Evolutionary conservation across 2,888 invertebrate species (phyloP).

Genomic region (Acheta domesticus): DNA sequence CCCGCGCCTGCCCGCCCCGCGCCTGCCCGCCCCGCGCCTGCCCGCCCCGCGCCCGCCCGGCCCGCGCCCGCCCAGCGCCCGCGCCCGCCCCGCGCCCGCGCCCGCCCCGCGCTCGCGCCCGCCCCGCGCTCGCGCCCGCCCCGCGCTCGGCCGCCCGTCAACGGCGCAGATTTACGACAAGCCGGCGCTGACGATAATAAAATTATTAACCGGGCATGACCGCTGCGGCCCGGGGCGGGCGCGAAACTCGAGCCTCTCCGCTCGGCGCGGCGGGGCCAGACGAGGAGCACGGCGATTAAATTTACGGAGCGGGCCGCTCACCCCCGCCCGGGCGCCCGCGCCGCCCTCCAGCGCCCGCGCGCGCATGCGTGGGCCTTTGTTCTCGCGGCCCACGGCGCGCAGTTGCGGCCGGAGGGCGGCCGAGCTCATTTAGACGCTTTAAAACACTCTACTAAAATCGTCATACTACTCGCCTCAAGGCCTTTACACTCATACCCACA

Average conservation of each 20-base stretch:
- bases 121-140: neutral
- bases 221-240: neutral
- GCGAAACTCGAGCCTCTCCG: neutral
- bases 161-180: neutral
- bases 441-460: too few species aligned
- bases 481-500: too few species aligned
- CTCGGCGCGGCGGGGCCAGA: neutral
- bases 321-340: too few species aligned
- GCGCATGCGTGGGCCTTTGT: too few species aligned
- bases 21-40: neutral
- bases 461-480: too few species aligned
- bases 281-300: neutral
- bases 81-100: neutral
- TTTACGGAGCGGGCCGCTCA: too few species aligned
- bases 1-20: neutral
- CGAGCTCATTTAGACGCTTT: too few species aligned
- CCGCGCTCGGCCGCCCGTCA: neutral
- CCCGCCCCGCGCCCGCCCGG: neutral
- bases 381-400: too few species aligned
- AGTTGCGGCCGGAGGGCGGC: too few species aligned
- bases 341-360: too few species aligned
- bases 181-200: conserved; percentile 9
- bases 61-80: neutral
- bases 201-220: neutral
- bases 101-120: neutral